Percentiles rank a stretch among this genome's conserved stretches.
Evolutionary conservation across 2,113 vertebrate species (phyloP).

Genomic region (Hemiscyllium ocellatum): DNA sequence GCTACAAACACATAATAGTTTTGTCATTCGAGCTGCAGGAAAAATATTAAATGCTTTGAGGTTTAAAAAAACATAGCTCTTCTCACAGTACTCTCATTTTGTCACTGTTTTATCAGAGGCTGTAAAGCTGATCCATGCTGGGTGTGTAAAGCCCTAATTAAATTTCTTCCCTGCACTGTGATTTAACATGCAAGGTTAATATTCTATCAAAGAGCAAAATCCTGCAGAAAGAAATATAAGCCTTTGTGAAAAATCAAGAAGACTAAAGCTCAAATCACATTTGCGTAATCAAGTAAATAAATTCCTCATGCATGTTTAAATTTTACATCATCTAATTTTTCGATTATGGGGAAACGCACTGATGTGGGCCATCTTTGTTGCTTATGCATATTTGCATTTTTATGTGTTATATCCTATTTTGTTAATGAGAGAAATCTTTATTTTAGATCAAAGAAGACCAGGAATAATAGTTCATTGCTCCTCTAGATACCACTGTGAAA

Average conservation of each 20-base stretch:
- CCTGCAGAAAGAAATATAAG: not conserved
- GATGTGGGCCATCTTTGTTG: not conserved
- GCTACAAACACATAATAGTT: not conserved
- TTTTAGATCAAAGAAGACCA: not conserved
- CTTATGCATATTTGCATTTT: not conserved
- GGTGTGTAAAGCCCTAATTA: not conserved
- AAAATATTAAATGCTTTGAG: not conserved
- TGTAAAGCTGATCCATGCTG: not conserved
- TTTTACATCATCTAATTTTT: not conserved
- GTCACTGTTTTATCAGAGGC: not conserved
- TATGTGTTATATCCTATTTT: not conserved
- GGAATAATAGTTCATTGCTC: not conserved
- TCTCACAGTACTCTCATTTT: not conserved
- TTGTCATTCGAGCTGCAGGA: not conserved
- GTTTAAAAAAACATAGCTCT: not conserved
- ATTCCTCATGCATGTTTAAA: not conserved
- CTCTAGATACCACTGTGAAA: not conserved
- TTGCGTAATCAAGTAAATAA: not conserved
- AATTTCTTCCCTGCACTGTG: not conserved
- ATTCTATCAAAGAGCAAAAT: not conserved
- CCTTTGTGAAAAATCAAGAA: not conserved
- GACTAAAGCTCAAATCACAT: not conserved
- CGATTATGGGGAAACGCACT: not conserved
- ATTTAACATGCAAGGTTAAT: slow-evolving; percentile 1
- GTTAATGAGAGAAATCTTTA: not conserved